phyloP scores from a whole-genome alignment of 2,797 vertebrate species.

The Pipistrellus pygmaeus region DNA sequence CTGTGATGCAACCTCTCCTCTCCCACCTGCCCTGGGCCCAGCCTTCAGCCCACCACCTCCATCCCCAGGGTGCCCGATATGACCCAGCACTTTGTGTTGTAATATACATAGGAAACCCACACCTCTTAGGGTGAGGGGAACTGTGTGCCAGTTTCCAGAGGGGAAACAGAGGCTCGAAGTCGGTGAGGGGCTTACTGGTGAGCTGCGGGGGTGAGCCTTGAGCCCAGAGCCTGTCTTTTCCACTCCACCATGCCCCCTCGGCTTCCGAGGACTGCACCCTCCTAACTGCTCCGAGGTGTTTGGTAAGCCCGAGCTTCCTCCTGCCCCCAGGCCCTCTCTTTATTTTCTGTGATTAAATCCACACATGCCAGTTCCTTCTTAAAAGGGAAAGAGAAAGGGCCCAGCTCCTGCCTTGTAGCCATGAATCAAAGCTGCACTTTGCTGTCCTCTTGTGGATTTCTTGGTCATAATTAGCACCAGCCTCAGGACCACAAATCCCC shows the following conservation, averaged over 20 bases:
- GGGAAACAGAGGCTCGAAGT: not conserved
- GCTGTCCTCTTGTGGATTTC: not conserved
- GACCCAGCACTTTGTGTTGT: not conserved
- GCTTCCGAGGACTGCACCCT: not conserved
- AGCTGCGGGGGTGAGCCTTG: not conserved
- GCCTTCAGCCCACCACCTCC: not conserved
- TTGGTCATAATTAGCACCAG: not conserved
- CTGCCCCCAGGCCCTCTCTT: not conserved
- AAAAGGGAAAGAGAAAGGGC: not conserved
- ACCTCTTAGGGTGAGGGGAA: not conserved
- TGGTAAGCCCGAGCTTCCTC: not conserved
- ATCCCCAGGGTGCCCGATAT: not conserved
- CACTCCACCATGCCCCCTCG: fast-evolving
- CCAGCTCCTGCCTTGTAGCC: not conserved
- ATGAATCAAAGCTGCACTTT: not conserved
- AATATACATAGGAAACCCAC: not conserved
- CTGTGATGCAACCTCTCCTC: fast-evolving
- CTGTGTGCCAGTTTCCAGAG: not conserved
- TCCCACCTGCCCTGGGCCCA: not conserved
- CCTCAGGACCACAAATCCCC: not conserved
- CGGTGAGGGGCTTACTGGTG: no score
- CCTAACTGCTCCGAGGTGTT: no score
- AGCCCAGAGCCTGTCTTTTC: not conserved
- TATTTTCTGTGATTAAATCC: not conserved
- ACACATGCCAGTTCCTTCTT: not conserved